Evolutionary conservation across 2,113 vertebrate species (phyloP).

Genomic region (Hippoglossus stenolepis): DNA sequence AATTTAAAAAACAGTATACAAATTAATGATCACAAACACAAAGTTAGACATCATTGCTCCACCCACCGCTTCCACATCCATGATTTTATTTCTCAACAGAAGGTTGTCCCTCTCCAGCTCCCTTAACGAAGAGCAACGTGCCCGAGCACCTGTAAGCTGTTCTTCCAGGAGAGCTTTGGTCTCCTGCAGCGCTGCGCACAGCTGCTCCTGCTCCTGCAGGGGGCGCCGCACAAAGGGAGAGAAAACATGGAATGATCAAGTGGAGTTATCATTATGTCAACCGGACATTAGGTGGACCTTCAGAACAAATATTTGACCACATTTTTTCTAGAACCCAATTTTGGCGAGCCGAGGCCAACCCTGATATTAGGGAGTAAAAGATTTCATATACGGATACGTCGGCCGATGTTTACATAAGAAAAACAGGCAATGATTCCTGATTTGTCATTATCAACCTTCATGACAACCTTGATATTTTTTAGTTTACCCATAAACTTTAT

Average conservation of each 20-base stretch:
- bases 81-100: conserved; percentile 83
- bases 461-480: no score
- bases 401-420: no score
- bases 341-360: no score
- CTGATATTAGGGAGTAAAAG: no score
- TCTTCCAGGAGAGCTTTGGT: conserved; percentile 87
- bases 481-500: no score
- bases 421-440: no score
- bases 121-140: conserved; percentile 83
- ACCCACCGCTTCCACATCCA: conserved; percentile 85
- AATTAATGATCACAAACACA: background rate
- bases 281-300: background rate
- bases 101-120: conserved; percentile 89
- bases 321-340: no score
- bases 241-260: background rate
- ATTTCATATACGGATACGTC: no score
- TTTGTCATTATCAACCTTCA: no score
- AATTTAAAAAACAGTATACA: background rate
- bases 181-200: conserved; percentile 85
- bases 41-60: background rate
- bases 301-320: background rate
- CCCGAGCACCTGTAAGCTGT: conserved; percentile 83
- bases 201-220: conserved; percentile 88
- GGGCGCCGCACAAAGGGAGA: background rate
- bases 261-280: background rate